These are phyloP conservation scores for Hydractinia symbiolongicarpus DNA, from an alignment of 30 jellyfish, hydroid and myxozoan species.

Conservation along the genomic window DNA sequence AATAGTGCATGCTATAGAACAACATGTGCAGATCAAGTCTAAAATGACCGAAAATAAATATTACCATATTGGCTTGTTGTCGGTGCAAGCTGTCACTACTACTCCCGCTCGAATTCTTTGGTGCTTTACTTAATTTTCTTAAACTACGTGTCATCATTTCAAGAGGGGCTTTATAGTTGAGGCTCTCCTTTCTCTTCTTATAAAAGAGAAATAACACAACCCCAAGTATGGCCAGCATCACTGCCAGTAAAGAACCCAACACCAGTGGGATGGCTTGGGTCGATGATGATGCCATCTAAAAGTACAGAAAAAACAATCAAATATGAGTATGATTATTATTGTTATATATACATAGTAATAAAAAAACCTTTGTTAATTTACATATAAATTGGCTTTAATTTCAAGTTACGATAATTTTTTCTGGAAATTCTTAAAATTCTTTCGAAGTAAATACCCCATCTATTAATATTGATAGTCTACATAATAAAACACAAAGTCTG, in stretches of 20 bases:
- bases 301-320: neutral
- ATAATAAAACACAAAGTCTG: too few species aligned
- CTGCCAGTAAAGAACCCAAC: conserved; percentile 66
- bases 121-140: conserved; percentile 31
- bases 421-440: too few species aligned
- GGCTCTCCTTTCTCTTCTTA: conserved; percentile 57
- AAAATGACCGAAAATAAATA: too few species aligned
- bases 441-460: too few species aligned
- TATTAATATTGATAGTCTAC: too few species aligned
- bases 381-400: too few species aligned
- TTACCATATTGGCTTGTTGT: neutral
- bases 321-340: too few species aligned
- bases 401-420: too few species aligned
- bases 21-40: too few species aligned
- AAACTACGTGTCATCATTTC: conserved; percentile 82
- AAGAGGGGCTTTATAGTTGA: conserved; percentile 39
- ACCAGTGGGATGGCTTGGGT: conserved; percentile 49
- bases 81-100: conserved; percentile 28
- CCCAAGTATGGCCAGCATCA: conserved; percentile 60
- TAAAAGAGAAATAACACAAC: conserved; percentile 60
- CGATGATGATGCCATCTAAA: conserved; percentile 11
- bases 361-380: too few species aligned
- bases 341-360: too few species aligned
- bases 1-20: too few species aligned
- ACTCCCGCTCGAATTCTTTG: conserved; percentile 35